These are phyloP conservation scores for Sepiola atlantica DNA, from an alignment of 2,888 invertebrate genomes.

Conservation along the genomic window DNA sequence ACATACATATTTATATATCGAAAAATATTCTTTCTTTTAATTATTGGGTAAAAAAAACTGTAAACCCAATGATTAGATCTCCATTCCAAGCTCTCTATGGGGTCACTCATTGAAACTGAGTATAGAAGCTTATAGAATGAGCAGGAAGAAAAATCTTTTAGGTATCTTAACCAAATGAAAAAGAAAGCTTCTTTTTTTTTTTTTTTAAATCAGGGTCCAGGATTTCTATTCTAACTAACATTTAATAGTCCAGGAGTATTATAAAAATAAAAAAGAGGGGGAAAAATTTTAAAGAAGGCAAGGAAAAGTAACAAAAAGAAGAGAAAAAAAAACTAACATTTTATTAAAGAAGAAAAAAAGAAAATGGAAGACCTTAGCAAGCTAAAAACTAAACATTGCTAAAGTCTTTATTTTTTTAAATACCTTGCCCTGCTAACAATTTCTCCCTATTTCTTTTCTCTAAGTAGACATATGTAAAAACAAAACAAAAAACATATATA, in stretches of 20 bases:
- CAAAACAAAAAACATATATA: not conserved
- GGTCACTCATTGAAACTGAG: not conserved
- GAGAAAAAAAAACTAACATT: not conserved
- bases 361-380: not conserved
- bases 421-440: not conserved
- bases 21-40: constrained; percentile 34
- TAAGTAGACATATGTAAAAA: not conserved
- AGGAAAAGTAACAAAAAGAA: not conserved
- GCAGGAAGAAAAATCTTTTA: not conserved
- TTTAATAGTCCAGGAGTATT: not conserved
- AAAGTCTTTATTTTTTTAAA: not conserved
- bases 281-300: not conserved
- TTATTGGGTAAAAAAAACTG: constrained; percentile 32
- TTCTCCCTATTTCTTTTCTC: not conserved
- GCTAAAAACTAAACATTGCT: constrained; percentile 32
- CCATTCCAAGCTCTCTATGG: constrained; percentile 32
- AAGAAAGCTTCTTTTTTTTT: not conserved
- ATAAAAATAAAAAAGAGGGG: not conserved
- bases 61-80: not conserved
- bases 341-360: not conserved
- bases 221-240: not conserved
- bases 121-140: constrained; percentile 13
- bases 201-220: not conserved
- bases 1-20: not conserved
- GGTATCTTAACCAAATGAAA: not conserved